Percentiles rank a stretch among this genome's conserved stretches.
These are phyloP conservation scores for Hystrix cristata DNA, from an alignment of 2,113 vertebrate species.

Conservation along the genomic window DNA sequence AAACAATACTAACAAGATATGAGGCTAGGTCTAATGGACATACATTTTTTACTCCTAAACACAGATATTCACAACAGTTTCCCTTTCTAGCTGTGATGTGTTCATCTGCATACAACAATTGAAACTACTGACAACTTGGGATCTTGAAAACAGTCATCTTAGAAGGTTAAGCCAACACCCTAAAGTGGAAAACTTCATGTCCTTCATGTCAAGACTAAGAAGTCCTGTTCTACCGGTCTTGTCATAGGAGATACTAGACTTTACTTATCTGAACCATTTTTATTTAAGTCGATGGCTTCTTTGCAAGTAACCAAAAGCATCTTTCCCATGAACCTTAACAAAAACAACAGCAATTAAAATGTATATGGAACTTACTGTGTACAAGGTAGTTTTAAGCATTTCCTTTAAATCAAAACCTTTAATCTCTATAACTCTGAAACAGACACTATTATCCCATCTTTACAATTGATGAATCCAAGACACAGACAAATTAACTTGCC, in stretches of 20 bases:
- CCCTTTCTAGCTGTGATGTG: background rate
- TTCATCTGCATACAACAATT: background rate
- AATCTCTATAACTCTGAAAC: background rate
- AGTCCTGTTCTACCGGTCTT: background rate
- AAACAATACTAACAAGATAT: background rate
- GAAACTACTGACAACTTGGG: constrained; percentile 4
- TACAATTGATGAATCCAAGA: background rate
- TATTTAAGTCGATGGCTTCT: background rate
- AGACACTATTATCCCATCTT: background rate
- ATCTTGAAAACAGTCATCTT: background rate
- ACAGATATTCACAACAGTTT: background rate
- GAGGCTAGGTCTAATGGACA: background rate
- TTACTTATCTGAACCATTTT: constrained; percentile 30
- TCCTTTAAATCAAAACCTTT: background rate
- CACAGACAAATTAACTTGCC: background rate
- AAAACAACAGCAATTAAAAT: constrained; percentile 16
- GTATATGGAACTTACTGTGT: background rate
- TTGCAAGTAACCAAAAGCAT: constrained; percentile 27
- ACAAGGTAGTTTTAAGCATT: background rate
- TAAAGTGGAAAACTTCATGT: background rate
- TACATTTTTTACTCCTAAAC: background rate
- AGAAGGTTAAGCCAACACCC: background rate
- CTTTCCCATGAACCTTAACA: background rate
- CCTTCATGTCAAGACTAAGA: background rate
- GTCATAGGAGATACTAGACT: background rate